Evolutionary conservation across 2,113 vertebrate genomes (phyloP).

Genomic region (Passer domesticus): DNA sequence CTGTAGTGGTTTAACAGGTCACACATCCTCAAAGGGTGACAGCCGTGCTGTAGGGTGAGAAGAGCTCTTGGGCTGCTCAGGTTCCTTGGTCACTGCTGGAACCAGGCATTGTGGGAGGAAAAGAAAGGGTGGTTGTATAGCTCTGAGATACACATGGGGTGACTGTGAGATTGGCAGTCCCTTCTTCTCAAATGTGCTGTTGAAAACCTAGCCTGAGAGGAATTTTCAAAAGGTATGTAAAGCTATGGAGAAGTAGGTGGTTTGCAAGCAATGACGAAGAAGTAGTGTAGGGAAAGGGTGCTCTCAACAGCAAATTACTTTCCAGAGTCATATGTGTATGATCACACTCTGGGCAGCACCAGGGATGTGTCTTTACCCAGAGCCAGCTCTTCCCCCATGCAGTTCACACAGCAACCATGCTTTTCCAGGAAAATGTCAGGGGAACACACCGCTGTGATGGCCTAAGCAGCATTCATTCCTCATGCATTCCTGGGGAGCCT

Average conservation of each 20-base stretch:
- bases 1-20: neutral
- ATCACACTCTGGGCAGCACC: neutral
- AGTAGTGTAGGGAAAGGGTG: neutral
- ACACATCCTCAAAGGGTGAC: neutral
- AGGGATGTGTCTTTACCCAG: neutral
- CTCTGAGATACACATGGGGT: neutral
- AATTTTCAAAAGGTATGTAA: neutral
- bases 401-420: neutral
- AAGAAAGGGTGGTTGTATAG: neutral
- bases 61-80: neutral
- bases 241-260: neutral
- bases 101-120: neutral
- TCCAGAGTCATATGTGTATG: neutral
- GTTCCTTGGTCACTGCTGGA: neutral
- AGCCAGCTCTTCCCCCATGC: conserved; percentile 36
- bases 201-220: neutral
- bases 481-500: neutral
- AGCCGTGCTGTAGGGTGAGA: neutral
- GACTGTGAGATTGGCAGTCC: neutral
- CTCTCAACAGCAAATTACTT: neutral
- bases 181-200: neutral
- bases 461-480: neutral
- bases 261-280: neutral
- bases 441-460: neutral
- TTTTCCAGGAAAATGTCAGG: conserved; percentile 45